Evolutionary conservation across 2,113 vertebrate species (phyloP), one percentile per base, ranked within the genome.

Genomic region (Manacus vitellinus): DNA sequence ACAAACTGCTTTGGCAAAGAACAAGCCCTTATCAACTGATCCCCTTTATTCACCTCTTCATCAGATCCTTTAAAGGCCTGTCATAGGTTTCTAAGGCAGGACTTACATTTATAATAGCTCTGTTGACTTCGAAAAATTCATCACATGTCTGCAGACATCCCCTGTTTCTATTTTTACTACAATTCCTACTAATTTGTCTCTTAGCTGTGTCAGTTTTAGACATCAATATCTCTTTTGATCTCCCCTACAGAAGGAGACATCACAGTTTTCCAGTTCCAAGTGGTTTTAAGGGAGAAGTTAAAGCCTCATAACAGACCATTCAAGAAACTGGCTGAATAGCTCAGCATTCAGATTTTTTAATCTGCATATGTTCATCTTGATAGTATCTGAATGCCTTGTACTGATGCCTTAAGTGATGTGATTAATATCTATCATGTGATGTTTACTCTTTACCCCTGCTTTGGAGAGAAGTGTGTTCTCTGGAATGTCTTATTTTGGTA

Each of bases 401-500:
- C 41, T 74, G 31, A 43, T 86, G 59, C 7, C 19, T 78, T 67
- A 81, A 92, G 15, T 68, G 17, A 80, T 55, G 14, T 35, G 46
- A 33, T 78, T 85, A 78, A 47, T 49, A 77, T 63, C 47, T 67
- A 12, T 21, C 54, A 52, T 21, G 31, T 55, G 30, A 49, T 85
- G 27, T 39, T 95, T 88, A 24, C 37, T 80, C 28, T 86, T 92
- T 25, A 33, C 5, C 13, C 23, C n/a, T 91, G 12, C 33, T 85
- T 41, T 86, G 16, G 30, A 72, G 52, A 47, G 47, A 88, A 74
- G 4, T 24, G 7, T 54, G 31, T 44, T 61, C 27, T 13, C 23
- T 88, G 35, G 51, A 92, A 84, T 80, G 46, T 59, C 54, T 70
- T 78, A 16, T 67, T 94, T 94, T 74, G 68, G n/a, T 63, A 71